Conservation (phyloP, 2,113 vertebrate species). For the Neofelis nebulosa region DNA sequence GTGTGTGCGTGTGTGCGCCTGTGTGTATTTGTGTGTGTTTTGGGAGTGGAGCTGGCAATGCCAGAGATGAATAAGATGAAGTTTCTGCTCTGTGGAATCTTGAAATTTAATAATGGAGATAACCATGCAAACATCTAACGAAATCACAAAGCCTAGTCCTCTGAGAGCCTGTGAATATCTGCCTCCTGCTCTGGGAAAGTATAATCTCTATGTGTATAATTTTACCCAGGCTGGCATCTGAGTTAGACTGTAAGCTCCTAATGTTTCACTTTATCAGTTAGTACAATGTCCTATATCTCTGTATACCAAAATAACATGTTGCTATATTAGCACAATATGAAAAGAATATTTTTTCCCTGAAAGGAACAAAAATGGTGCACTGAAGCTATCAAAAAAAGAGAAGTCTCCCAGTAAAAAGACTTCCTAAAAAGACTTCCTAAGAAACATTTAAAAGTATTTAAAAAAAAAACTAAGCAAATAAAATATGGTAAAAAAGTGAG, state of each 20-base stretch:
- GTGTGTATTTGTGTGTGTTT: background rate
- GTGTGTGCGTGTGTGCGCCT: background rate
- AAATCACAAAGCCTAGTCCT: background rate
- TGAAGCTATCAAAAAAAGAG: conserved; percentile 30
- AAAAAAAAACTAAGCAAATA: conserved; percentile 29
- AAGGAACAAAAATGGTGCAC: conserved; percentile 7
- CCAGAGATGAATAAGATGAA: background rate
- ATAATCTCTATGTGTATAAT: background rate
- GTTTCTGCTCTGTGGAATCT: conserved; percentile 13
- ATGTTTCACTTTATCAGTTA: conserved; percentile 36
- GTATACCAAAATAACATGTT: background rate
- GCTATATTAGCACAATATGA: conserved; percentile 21
- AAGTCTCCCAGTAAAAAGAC: background rate
- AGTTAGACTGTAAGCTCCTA: background rate
- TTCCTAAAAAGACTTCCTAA: background rate
- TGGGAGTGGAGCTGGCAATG: background rate
- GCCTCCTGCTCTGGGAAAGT: background rate
- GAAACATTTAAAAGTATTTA: background rate
- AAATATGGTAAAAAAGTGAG: background rate
- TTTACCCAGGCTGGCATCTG: background rate
- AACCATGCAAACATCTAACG: conserved; percentile 8
- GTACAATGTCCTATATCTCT: background rate
- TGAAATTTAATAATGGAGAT: conserved; percentile 54
- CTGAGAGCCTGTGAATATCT: background rate
- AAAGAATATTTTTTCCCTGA: background rate